Conservation (phyloP, 2,888 invertebrate genomes). For the Cataglyphis livida region DNA sequence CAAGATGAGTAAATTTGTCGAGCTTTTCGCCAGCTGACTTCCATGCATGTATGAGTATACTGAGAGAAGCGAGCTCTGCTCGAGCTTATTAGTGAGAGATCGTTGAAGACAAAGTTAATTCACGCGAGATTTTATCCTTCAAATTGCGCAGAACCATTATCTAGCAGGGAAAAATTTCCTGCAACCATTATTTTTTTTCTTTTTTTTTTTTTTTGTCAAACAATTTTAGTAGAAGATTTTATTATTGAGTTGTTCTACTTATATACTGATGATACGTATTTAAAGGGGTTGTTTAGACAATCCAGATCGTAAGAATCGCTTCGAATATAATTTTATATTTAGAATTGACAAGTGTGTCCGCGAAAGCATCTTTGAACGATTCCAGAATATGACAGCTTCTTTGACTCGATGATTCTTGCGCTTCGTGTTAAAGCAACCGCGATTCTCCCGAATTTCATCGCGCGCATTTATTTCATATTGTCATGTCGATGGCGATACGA, state of each 20-base stretch:
- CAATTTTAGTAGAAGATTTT: not conserved
- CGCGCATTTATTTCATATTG: slow-evolving; percentile 24
- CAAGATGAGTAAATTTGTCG: not conserved
- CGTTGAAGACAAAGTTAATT: not conserved
- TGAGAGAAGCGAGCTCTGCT: not conserved
- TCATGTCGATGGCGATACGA: slow-evolving; percentile 7
- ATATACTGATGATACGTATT: not conserved
- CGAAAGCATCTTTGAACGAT: not conserved
- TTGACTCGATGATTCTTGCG: not conserved
- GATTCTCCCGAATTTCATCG: slow-evolving; percentile 6
- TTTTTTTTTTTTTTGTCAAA: not conserved
- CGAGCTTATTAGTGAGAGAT: not conserved
- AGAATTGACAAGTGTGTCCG: not conserved
- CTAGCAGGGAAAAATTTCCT: not conserved
- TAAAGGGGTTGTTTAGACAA: not conserved
- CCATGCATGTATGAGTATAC: not conserved
- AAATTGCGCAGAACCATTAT: not conserved
- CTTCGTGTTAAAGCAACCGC: not conserved
- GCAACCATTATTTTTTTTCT: not conserved
- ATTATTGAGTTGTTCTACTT: not conserved
- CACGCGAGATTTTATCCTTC: not conserved
- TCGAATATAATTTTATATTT: not conserved
- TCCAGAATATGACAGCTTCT: not conserved
- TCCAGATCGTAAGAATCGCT: not conserved
- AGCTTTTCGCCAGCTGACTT: not conserved